Conservation (phyloP, 1,140 invertebrate species). For the Leptonema lineaticorne region DNA sequence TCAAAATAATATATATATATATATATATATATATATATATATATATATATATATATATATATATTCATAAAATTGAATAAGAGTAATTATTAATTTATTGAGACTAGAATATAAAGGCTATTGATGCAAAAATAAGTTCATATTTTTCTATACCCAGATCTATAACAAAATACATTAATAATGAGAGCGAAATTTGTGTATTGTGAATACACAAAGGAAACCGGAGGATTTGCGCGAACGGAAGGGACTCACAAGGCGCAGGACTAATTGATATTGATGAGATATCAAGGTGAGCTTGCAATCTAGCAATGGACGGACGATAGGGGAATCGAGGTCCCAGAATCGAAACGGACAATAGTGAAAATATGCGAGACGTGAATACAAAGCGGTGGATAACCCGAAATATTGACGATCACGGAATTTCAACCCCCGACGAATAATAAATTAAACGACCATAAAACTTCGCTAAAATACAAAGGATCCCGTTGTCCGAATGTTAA, state of each 20-base stretch:
- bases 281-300: conserved; percentile 2
- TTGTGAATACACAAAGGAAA: background rate
- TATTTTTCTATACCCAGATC: too few species aligned
- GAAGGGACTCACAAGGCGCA: background rate
- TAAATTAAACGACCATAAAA: background rate
- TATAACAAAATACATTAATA: background rate
- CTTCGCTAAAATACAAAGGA: background rate
- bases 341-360: conserved; percentile 10
- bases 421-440: background rate
- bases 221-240: background rate
- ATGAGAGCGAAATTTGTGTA: background rate
- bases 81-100: too few species aligned
- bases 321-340: background rate
- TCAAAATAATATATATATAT: too few species aligned
- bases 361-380: conserved; percentile 14
- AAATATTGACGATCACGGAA: conserved; percentile 7
- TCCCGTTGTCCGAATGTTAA: too few species aligned
- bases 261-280: conserved; percentile 19
- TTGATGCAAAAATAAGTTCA: background rate
- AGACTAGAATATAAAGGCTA: background rate
- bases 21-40: too few species aligned
- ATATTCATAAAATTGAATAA: too few species aligned
- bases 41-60: too few species aligned
- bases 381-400: background rate
- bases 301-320: conserved; percentile 2